Percentiles rank a stretch among this genome's conserved stretches.
These are phyloP conservation scores for Scylla paramamosain DNA, from an alignment of 1,140 invertebrate species.

Conservation along the genomic window DNA sequence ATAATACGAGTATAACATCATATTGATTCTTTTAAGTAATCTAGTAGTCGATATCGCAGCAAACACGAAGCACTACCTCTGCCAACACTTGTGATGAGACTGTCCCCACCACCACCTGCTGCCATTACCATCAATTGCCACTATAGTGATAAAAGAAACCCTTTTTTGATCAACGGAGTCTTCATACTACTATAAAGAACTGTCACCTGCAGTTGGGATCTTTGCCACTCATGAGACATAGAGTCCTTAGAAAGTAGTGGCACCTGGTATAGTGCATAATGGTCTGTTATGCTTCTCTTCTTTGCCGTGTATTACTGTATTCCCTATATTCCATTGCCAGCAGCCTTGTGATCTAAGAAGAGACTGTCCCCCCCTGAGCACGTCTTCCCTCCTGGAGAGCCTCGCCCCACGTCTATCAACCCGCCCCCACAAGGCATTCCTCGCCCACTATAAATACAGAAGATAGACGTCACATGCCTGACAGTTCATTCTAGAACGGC, in stretches of 20 bases:
- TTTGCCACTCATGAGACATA: not conserved
- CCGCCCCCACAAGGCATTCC: not conserved
- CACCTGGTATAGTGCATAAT: too few relatives aligned
- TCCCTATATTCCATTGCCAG: not conserved
- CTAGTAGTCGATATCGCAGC: not conserved
- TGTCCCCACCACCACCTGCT: not conserved
- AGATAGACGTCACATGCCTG: slow-evolving; percentile 36
- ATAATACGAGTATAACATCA: not conserved
- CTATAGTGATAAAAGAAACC: not conserved
- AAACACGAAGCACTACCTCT: not conserved
- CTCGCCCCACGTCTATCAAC: not conserved
- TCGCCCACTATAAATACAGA: slow-evolving; percentile 27
- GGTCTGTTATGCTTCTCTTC: not conserved
- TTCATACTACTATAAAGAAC: not conserved
- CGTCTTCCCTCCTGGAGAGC: not conserved
- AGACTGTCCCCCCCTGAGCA: not conserved
- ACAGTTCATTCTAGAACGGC: slow-evolving; percentile 38
- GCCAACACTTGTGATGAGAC: not conserved
- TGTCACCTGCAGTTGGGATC: not conserved
- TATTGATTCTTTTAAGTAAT: not conserved
- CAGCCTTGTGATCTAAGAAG: not conserved
- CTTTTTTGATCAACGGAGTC: not conserved
- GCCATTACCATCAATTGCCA: not conserved
- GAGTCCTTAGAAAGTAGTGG: too few relatives aligned
- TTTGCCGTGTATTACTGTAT: not conserved